phyloP scores from a whole-genome alignment of 2,113 vertebrate genomes.

The Tylochromis polylepis region DNA sequence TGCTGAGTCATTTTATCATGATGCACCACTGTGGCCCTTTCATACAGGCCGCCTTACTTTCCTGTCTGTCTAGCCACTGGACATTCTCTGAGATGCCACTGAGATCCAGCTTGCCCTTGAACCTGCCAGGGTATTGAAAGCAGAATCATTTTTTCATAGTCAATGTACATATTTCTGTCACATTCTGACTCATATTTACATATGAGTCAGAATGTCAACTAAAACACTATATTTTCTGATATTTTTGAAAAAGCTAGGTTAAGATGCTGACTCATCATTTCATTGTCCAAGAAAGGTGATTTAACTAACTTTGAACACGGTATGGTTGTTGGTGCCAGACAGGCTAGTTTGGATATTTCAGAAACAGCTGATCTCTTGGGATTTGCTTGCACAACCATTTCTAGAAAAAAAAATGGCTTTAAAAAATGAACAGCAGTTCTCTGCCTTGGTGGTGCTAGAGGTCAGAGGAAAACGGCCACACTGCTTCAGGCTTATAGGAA shows the following conservation, averaged over 20 bases:
- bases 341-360: background rate
- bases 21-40: conserved; percentile 6
- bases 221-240: background rate
- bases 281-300: too few species aligned
- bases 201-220: background rate
- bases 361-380: background rate
- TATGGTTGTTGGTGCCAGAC: background rate
- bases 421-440: background rate
- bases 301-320: too few species aligned
- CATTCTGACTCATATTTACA: too few species aligned
- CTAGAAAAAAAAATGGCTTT: background rate
- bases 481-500: background rate
- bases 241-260: background rate
- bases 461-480: background rate
- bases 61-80: background rate
- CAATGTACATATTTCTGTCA: background rate
- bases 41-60: background rate
- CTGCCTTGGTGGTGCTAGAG: background rate
- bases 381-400: background rate
- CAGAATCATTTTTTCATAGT: background rate
- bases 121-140: background rate
- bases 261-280: background rate
- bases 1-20: conserved; percentile 25
- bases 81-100: background rate
- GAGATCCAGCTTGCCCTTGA: background rate